Percentiles rank a stretch among this genome's conserved stretches.
phyloP scores from a whole-genome alignment of 1,140 invertebrate species.

The Notospermus geniculatus region DNA sequence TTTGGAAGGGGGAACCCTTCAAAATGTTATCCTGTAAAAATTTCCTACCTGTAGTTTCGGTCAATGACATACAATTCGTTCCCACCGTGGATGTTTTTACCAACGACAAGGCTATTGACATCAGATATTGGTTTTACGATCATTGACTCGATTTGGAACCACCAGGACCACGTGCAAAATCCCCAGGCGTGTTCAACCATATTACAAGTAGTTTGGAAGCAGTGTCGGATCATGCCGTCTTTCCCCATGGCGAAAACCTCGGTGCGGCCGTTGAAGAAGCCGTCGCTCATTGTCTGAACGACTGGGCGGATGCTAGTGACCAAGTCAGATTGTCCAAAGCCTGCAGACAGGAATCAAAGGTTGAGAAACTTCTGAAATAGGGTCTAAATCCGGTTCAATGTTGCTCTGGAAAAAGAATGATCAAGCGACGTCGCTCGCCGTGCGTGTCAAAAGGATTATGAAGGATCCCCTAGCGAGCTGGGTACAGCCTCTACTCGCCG shows the following conservation, averaged over 20 bases:
- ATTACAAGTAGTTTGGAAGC: conserved; percentile 6
- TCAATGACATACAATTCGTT: neutral
- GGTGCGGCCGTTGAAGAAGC: neutral
- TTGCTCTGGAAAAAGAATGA: no score
- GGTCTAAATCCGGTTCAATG: no score
- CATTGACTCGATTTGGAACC: neutral
- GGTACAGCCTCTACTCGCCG: no score
- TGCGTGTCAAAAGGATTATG: no score
- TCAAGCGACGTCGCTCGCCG: no score
- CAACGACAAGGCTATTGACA: neutral
- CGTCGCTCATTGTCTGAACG: neutral
- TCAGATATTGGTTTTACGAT: neutral
- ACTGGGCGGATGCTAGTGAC: conserved; percentile 2
- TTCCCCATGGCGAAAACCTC: conserved; percentile 7
- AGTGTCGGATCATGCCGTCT: conserved; percentile 1
- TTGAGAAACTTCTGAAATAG: no score
- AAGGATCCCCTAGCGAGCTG: no score
- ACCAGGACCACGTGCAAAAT: conserved; percentile 5
- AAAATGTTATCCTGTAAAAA: no score
- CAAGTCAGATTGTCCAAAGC: conserved; percentile 4
- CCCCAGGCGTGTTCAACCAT: neutral
- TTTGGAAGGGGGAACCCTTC: no score
- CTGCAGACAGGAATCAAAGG: neutral
- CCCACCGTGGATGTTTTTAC: conserved; percentile 9
- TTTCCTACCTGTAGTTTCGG: neutral